Evolutionary conservation across 2,888 invertebrate species (phyloP).

Genomic region (Hirudinaria manillensis): DNA sequence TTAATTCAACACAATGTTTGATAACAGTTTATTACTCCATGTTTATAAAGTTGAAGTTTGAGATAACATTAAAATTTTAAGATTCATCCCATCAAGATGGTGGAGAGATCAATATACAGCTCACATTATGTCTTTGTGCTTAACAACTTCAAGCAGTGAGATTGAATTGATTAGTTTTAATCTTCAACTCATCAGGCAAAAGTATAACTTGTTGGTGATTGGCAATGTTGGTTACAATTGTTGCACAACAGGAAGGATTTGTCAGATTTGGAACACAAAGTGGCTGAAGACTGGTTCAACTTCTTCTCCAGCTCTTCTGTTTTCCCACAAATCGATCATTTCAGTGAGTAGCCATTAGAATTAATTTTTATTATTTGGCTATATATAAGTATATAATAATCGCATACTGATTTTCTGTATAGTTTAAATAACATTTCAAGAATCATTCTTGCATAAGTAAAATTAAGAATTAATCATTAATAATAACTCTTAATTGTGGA

Average conservation of each 20-base stretch:
- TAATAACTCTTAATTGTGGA: no score
- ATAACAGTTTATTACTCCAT: no score
- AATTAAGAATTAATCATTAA: no score
- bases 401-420: no score
- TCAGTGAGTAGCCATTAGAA: conserved; percentile 28
- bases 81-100: conserved; percentile 32
- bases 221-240: neutral
- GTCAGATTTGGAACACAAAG: conserved; percentile 33
- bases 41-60: neutral
- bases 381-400: no score
- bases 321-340: conserved; percentile 32
- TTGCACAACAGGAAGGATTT: conserved; percentile 29
- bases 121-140: conserved; percentile 36
- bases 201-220: neutral
- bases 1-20: no score
- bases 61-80: neutral
- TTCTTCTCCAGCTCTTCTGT: conserved; percentile 22
- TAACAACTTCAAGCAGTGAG: conserved; percentile 32
- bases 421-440: no score
- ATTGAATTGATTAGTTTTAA: neutral
- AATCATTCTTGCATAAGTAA: no score
- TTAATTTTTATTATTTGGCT: no score
- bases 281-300: conserved; percentile 35
- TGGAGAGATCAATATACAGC: conserved; percentile 36
- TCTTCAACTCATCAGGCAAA: neutral